A percentile compares a stretch with the other conserved stretches of the same genome.
Evolutionary conservation across 2,113 vertebrate species (phyloP).

Genomic region (Myrmecobius fasciatus): DNA sequence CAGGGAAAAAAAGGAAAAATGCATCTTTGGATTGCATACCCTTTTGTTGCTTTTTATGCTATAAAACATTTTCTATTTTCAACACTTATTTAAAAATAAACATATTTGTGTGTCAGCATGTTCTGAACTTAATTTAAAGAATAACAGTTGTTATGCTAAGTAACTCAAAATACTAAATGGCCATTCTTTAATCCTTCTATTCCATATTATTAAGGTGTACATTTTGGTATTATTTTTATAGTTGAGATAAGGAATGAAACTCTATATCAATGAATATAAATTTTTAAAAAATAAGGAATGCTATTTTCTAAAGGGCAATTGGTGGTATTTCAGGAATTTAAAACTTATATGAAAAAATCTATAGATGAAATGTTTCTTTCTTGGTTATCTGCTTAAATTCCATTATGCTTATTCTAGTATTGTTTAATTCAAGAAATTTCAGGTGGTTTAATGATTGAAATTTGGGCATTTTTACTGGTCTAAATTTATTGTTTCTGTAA

Average conservation of each 20-base stretch:
- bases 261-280: background rate
- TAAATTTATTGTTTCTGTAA: background rate
- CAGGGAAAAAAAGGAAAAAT: background rate
- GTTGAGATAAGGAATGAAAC: background rate
- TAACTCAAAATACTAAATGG: background rate
- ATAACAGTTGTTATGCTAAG: background rate
- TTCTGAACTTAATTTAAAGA: background rate
- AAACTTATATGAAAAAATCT: background rate
- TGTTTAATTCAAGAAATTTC: constrained; percentile 14
- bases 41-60: background rate
- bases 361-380: constrained; percentile 4
- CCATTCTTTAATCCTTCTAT: background rate
- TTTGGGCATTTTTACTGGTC: background rate
- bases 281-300: background rate
- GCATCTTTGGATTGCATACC: background rate
- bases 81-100: background rate
- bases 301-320: background rate
- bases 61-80: background rate
- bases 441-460: background rate
- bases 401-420: background rate
- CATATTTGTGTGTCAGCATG: constrained; percentile 2
- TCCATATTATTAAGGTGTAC: constrained; percentile 8
- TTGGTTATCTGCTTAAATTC: constrained; percentile 10
- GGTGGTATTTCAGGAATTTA: background rate
- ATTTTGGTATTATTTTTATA: constrained; percentile 26